phyloP scores from a whole-genome alignment of 2,888 invertebrate genomes.

The Pemphredon lugubris region DNA sequence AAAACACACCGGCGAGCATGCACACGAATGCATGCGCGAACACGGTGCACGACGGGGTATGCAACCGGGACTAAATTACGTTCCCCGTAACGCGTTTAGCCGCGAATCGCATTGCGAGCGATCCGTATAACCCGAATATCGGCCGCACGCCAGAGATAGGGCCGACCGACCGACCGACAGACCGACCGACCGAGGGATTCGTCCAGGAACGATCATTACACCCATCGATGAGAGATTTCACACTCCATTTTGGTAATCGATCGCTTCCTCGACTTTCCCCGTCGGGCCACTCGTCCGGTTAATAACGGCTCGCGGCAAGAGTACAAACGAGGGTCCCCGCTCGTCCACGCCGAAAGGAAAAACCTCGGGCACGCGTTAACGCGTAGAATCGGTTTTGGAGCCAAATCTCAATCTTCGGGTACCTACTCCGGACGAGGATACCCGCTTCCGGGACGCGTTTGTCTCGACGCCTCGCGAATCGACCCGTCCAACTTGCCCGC shows the following conservation, averaged over 20 bases:
- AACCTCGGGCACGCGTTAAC: too few species aligned
- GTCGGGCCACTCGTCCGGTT: neutral
- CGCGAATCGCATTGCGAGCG: constrained; percentile 78
- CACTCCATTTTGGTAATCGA: constrained; percentile 47
- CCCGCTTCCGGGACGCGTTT: too few species aligned
- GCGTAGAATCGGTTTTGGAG: too few species aligned
- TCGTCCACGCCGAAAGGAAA: too few species aligned
- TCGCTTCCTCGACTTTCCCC: neutral
- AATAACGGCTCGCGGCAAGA: too few species aligned
- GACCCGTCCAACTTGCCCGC: constrained; percentile 21
- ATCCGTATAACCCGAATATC: constrained; percentile 78
- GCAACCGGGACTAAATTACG: constrained; percentile 77
- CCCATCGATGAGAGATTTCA: constrained; percentile 50
- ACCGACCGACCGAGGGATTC: constrained; percentile 45
- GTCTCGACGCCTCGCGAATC: constrained; percentile 29
- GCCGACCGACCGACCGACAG: constrained; percentile 53
- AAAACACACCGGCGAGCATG: constrained; percentile 54
- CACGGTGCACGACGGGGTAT: constrained; percentile 63
- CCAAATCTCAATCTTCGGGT: too few species aligned
- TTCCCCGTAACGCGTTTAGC: constrained; percentile 79
- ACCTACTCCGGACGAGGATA: too few species aligned
- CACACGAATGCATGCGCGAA: constrained; percentile 50
- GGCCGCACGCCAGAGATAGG: constrained; percentile 67
- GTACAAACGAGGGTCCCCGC: neutral
- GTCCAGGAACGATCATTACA: constrained; percentile 60